Conservation (phyloP, 2,113 vertebrate species). For the Lipotes vexillifer region DNA sequence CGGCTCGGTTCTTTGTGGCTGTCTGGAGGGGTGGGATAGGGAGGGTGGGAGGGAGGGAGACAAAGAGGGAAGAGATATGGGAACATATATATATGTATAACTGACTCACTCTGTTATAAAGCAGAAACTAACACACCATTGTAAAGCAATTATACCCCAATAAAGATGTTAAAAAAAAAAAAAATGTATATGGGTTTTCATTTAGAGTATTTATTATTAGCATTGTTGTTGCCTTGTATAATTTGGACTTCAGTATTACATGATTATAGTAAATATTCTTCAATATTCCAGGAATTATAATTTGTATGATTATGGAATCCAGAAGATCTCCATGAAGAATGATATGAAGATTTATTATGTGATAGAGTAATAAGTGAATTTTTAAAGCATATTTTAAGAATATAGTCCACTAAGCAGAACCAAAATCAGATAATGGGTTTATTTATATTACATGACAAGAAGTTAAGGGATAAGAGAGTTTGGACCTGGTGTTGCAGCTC, state of each 20-base stretch:
- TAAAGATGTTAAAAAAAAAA: too few species aligned
- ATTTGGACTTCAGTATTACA: not conserved
- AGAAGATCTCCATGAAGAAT: not conserved
- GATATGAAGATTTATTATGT: not conserved
- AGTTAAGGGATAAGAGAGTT: not conserved
- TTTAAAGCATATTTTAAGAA: not conserved
- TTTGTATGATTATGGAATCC: not conserved
- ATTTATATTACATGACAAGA: not conserved
- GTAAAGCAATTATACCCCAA: too few species aligned
- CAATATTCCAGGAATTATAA: not conserved
- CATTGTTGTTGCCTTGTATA: not conserved
- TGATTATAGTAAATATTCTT: not conserved
- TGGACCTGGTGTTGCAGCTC: not conserved
- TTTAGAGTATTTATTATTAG: not conserved
- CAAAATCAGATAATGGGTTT: not conserved
- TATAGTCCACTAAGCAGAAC: not conserved
- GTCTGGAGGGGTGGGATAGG: too few species aligned
- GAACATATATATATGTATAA: too few species aligned
- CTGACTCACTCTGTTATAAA: too few species aligned
- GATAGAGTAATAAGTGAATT: not conserved
- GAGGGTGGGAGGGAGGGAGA: too few species aligned
- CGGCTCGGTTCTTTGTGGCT: too few species aligned
- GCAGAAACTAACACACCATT: too few species aligned
- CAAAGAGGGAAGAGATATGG: too few species aligned
- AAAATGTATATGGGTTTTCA: not conserved